These are phyloP conservation scores for Tyrophagus putrescentiae DNA, from an alignment of 1,140 invertebrate genomes.

Conservation along the genomic window DNA sequence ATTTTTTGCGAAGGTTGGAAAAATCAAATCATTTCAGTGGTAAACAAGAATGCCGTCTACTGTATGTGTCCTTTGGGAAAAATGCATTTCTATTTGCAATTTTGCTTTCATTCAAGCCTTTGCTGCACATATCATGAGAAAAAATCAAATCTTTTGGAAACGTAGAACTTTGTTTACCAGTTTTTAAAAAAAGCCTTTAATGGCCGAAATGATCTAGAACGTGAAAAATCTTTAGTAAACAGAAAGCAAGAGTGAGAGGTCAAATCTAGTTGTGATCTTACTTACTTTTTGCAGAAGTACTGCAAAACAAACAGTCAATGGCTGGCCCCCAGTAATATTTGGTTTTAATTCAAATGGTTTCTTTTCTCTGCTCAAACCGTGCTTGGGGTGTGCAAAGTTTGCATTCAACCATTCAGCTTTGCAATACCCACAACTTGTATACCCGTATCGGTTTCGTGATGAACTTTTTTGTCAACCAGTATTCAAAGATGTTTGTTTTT, in stretches of 20 bases:
- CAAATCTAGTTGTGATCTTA: no score
- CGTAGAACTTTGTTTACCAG: slow-evolving; percentile 36
- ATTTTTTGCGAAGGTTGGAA: slow-evolving; percentile 54
- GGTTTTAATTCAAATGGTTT: slow-evolving; percentile 61
- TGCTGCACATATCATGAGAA: no score
- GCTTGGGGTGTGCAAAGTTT: slow-evolving; percentile 91
- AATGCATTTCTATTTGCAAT: slow-evolving; percentile 32
- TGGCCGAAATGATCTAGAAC: background rate
- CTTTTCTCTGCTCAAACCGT: slow-evolving; percentile 76
- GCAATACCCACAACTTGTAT: slow-evolving; percentile 78
- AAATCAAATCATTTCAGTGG: slow-evolving; percentile 57
- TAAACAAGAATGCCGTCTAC: slow-evolving; percentile 54
- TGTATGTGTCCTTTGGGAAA: slow-evolving; percentile 32
- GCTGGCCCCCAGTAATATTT: slow-evolving; percentile 47
- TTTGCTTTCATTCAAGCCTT: slow-evolving; percentile 40
- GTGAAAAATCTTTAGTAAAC: background rate
- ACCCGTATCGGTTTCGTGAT: slow-evolving; percentile 72
- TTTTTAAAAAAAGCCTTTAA: no score
- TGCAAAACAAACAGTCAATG: slow-evolving; percentile 13
- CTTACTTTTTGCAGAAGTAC: background rate
- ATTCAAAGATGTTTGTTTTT: slow-evolving; percentile 74
- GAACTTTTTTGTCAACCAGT: slow-evolving; percentile 72
- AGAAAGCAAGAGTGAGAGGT: background rate
- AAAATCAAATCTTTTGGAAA: no score
- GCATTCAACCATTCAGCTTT: slow-evolving; percentile 86